phyloP scores from a whole-genome alignment of 2,113 vertebrate genomes.

The Zosterops lateralis region DNA sequence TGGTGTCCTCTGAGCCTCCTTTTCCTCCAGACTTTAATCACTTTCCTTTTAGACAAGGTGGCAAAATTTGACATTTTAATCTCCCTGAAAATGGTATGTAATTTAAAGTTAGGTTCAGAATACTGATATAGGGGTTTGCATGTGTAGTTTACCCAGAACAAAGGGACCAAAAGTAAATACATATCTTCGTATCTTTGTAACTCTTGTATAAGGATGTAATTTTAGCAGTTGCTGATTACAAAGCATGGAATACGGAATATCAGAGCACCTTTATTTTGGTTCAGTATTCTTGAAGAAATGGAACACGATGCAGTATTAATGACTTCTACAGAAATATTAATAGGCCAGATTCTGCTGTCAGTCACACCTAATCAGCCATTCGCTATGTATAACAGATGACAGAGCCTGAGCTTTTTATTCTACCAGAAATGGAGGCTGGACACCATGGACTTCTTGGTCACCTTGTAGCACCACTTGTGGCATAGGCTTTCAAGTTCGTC shows the following conservation, averaged over 20 bases:
- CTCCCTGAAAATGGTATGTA: background rate
- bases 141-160: background rate
- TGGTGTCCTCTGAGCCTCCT: background rate
- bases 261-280: background rate
- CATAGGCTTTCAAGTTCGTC: constrained; percentile 96
- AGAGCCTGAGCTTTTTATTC: constrained; percentile 61
- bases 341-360: background rate
- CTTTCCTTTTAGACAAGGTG: background rate
- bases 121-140: background rate
- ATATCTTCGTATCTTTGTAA: background rate
- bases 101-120: background rate
- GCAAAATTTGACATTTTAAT: background rate
- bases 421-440: constrained; percentile 94
- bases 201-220: background rate
- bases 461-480: constrained; percentile 95
- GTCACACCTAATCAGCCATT: background rate
- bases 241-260: background rate
- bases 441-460: constrained; percentile 94
- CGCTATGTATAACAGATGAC: constrained; percentile 50
- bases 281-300: background rate
- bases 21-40: background rate
- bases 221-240: background rate
- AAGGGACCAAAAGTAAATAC: background rate
- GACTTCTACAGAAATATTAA: constrained; percentile 32
- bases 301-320: background rate